Evolutionary conservation across 2,113 vertebrate species (phyloP).

Genomic region (Cnemophilus loriae): DNA sequence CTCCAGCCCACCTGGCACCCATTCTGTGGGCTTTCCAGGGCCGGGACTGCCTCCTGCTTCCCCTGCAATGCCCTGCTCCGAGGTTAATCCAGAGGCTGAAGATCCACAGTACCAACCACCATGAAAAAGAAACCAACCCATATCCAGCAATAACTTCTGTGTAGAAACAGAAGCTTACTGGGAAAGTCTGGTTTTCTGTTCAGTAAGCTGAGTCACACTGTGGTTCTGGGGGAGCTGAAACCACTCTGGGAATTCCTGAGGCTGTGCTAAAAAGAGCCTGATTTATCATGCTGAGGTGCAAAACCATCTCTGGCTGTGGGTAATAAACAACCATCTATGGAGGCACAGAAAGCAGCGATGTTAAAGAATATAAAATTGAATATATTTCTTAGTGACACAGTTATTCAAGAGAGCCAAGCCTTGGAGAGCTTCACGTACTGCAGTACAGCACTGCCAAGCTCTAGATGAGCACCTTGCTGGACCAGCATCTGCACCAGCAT

Average conservation of each 20-base stretch:
- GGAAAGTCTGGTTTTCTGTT: background rate
- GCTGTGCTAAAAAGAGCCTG: background rate
- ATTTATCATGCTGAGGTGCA: background rate
- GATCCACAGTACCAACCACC: background rate
- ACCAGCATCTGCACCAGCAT: background rate
- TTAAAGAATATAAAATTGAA: background rate
- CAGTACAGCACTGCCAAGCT: background rate
- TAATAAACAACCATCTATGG: background rate
- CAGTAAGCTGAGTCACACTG: background rate
- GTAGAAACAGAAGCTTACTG: background rate
- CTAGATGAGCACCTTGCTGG: background rate
- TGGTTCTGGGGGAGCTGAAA: background rate
- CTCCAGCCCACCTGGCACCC: background rate
- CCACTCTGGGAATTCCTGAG: background rate
- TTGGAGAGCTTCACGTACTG: accelerated
- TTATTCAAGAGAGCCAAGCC: background rate
- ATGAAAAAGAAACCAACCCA: background rate
- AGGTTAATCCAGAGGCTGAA: background rate
- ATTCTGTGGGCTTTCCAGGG: background rate
- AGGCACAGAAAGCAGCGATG: background rate
- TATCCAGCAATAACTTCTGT: background rate
- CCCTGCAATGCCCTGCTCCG: background rate
- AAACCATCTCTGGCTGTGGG: background rate
- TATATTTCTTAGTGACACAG: background rate
- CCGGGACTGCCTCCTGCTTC: background rate